Base-by-base conservation (phyloP, 1,140 invertebrate species). In the Carposina sasakii region DNA sequence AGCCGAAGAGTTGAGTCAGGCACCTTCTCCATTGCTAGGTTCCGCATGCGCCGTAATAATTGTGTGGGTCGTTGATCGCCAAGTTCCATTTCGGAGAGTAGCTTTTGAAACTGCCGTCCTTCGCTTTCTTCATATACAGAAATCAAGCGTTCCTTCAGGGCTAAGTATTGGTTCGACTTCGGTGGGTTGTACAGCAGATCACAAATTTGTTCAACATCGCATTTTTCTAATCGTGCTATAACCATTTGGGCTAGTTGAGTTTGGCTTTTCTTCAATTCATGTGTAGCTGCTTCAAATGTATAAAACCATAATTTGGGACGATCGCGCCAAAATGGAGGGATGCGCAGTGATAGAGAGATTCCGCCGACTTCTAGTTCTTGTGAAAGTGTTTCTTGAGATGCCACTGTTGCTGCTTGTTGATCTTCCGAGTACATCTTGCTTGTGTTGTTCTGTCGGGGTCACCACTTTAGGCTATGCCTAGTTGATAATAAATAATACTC, bases 21-120 rank as follows among this genome's bases (percentile, higher is more conserved):
- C 0, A 52, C 26, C 1, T 26, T 2, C 2, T 1, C 15, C 12
- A 26, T 37, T 0, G 55, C 56, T 20, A 62, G 23, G 0, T 49
- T 28, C 13, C 47, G 22, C 52, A 70, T 62, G 12, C 52, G 34
- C 1, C 54, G 13, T 12, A 67, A 33, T 15, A 70, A 41, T 36
- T 61, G 51, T 0, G 61, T 54, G 0, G 58, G 63, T 24, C 48
- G 55, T 46, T 63, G 59, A 23, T 56, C 48, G 4, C 60, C 65
- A 0, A 66, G 21, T 9, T 71, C 42, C 10, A 68, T 45, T 41
- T 57, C 57, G 2, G 31, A 16, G 3, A 67, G 22, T 23, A 61
- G 31, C 26, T 53, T 66, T 10, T 64, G 48, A 12, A 67, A 21
- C 16, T 51, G 54, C 0, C 42, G 39, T 16, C 15, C 12, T 8